Conservation (phyloP, 2,113 vertebrate species). For the Indicator maculatus region DNA sequence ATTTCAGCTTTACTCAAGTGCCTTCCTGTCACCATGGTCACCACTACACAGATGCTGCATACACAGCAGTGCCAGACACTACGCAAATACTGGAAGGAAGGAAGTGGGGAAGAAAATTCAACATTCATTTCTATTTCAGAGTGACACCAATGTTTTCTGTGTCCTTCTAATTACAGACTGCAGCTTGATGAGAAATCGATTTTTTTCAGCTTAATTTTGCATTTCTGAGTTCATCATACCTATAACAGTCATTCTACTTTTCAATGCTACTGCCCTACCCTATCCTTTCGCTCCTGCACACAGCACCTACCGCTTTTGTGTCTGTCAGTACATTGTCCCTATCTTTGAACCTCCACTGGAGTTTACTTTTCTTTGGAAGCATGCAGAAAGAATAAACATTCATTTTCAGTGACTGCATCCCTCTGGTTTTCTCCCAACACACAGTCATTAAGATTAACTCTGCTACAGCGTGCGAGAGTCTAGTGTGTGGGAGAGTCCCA, state of each 20-base stretch:
- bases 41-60: neutral
- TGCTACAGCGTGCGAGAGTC: neutral
- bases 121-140: neutral
- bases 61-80: neutral
- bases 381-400: neutral
- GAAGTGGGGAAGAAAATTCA: neutral
- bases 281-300: neutral
- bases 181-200: neutral
- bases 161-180: neutral
- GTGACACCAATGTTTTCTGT: neutral
- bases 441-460: conserved; percentile 31
- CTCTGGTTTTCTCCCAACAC: conserved; percentile 14
- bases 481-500: neutral
- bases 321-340: neutral
- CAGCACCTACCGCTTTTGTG: neutral
- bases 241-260: neutral
- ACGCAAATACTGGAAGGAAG: neutral
- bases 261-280: fast-evolving
- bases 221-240: neutral
- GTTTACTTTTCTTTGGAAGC: neutral
- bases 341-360: neutral
- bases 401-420: neutral
- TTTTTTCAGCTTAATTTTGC: neutral
- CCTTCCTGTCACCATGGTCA: fast-evolving
- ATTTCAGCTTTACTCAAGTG: neutral